Evolutionary conservation across 2,888 invertebrate genomes (phyloP), one percentile per base, ranked within the genome.

Genomic region (Hermaeophaga mercurialis): DNA sequence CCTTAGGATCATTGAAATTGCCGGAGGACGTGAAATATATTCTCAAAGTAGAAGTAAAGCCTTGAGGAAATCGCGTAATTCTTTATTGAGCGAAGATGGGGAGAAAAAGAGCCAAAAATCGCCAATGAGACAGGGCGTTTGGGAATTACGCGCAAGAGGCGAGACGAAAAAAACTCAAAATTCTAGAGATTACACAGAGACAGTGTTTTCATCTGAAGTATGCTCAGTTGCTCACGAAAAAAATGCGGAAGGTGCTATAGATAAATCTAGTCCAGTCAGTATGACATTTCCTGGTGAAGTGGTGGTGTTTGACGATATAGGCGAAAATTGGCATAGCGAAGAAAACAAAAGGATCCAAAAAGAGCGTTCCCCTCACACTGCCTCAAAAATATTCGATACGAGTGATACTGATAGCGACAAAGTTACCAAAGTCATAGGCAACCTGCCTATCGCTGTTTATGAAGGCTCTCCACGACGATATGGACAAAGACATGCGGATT

Each of bases 401-500:
- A 70, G 71, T 56, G 70, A 72, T 56, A 70, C 66, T 26, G 74
- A 76, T 61, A 68, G 70, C 52, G 76, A 78, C 54, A 73, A 74
- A 72, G 84, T 86, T 31, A 81, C 86, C 56, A 72, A 72, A 66
- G 85, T 90, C 34, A 91, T 91, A 70, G 91, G 91, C 41, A 89
- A 86, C 76, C 80, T 92, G 69, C 94, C 94, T n/a, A 94, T 95
- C 67, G 93, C 94, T 14, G 92, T 94, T 73, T 95, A 95, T 74
- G 93, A 94, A 67, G 94, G 92, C 11, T 94, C 94, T 34, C 94
- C 94, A 11, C 81, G 93, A 66, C 84, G 94, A 66, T 94, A 94
- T 74, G 94, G 93, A 3, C 83, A 87, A 54, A 82, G 85, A 18
- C 76, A 76, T 67, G 72, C 74, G 60, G 78, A 75, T 64, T 73